Conservation (phyloP, 2,113 vertebrate genomes). For the Turnix velox region DNA sequence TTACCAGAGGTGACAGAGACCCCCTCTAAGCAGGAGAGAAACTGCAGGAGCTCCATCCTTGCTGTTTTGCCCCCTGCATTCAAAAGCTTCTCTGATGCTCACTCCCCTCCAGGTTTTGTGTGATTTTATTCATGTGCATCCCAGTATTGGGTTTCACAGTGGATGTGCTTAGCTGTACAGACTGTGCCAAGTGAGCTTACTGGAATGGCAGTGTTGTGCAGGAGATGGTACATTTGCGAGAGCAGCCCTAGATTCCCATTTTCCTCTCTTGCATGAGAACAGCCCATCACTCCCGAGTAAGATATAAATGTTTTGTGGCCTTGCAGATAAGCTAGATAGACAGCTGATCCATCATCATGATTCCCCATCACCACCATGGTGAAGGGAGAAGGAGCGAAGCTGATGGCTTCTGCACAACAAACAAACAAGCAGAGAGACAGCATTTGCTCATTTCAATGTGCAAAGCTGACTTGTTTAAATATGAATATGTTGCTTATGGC, state of each 20-base stretch:
- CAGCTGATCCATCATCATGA: not conserved
- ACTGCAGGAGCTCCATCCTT: conserved; percentile 58
- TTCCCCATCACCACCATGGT: not conserved
- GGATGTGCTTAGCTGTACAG: conserved; percentile 43
- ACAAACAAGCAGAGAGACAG: conserved; percentile 50
- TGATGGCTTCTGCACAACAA: conserved; percentile 48
- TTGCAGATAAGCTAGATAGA: conserved; percentile 19
- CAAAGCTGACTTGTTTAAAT: conserved; percentile 73
- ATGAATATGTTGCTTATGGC: conserved; percentile 68
- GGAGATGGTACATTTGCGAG: not conserved
- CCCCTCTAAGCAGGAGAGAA: not conserved
- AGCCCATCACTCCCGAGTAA: not conserved
- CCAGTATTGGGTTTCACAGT: conserved; percentile 29
- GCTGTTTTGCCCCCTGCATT: conserved; percentile 54
- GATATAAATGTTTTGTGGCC: not conserved
- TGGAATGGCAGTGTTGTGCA: not conserved
- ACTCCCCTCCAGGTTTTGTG: conserved; percentile 36
- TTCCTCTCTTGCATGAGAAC: not conserved
- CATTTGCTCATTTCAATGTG: conserved; percentile 57
- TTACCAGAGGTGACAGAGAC: not conserved
- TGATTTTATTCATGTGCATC: conserved; percentile 57
- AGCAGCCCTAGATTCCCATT: not conserved
- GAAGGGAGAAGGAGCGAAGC: conserved; percentile 15
- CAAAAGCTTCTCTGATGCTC: conserved; percentile 42
- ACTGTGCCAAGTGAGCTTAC: conserved; percentile 19